Percentiles rank a stretch among this genome's conserved stretches.
phyloP scores from a whole-genome alignment of 2,888 invertebrate genomes.

The Chironomus riparius region DNA sequence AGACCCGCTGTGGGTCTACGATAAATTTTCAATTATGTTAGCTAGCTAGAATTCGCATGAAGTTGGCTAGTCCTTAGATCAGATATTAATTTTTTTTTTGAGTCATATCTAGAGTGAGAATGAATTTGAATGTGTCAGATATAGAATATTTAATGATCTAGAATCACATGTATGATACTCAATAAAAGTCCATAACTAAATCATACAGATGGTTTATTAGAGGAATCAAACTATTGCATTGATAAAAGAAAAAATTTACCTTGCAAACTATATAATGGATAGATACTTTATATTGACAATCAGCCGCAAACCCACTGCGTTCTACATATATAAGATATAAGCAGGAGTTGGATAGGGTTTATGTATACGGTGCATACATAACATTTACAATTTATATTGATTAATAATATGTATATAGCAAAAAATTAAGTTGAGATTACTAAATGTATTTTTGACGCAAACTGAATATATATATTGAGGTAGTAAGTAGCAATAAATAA shows the following conservation, averaged over 20 bases:
- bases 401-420: neutral
- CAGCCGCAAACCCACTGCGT: conserved; percentile 56
- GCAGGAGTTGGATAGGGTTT: conserved; percentile 33
- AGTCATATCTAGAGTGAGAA: neutral
- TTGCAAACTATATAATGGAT: neutral
- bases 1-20: neutral
- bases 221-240: neutral
- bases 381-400: neutral
- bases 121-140: neutral
- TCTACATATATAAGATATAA: conserved; percentile 43
- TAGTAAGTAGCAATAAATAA: conserved; percentile 1
- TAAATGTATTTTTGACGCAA: conserved; percentile 1
- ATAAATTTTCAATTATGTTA: neutral
- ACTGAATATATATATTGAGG: conserved; percentile 10
- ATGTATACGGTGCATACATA: conserved; percentile 1
- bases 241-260: neutral
- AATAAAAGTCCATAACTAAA: neutral
- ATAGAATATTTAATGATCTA: neutral
- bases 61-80: neutral
- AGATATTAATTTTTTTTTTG: neutral
- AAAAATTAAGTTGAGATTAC: neutral
- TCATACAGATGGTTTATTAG: neutral
- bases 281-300: conserved; percentile 4
- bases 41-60: neutral
- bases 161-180: neutral